phyloP scores from a whole-genome alignment of 2,888 invertebrate genomes.

The Limnephilus rhombicus region DNA sequence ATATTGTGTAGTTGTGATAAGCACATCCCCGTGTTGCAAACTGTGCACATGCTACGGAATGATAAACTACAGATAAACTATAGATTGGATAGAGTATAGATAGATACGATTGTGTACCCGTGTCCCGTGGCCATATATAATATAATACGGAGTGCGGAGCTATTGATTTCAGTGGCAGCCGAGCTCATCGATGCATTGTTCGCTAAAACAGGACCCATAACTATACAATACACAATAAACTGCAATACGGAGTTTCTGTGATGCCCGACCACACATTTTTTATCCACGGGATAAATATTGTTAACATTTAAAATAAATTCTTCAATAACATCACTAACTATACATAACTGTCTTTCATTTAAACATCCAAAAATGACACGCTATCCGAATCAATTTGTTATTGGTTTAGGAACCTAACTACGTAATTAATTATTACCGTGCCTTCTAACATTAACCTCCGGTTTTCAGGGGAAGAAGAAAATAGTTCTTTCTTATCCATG shows the following conservation, averaged over 20 bases:
- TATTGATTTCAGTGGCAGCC: conserved; percentile 27
- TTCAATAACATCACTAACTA: neutral
- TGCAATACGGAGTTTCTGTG: neutral
- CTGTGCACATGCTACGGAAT: neutral
- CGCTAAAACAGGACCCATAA: neutral
- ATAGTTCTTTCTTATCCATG: no score
- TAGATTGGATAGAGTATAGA: neutral
- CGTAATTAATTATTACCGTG: no score
- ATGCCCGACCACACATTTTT: neutral
- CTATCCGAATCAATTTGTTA: neutral
- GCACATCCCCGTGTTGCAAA: neutral
- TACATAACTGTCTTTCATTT: neutral
- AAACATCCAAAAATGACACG: no score
- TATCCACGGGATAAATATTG: neutral
- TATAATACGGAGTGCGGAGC: neutral
- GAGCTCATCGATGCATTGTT: conserved; percentile 24
- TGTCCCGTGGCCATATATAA: neutral
- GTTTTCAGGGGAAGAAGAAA: no score
- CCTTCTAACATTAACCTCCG: no score
- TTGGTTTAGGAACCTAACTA: no score
- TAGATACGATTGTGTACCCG: neutral
- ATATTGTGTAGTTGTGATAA: neutral
- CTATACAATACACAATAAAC: conserved; percentile 3
- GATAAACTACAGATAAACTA: neutral
- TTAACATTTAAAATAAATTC: neutral